Evolutionary conservation across 2,113 vertebrate species (phyloP).

Genomic region (Cryptotis parvus): DNA sequence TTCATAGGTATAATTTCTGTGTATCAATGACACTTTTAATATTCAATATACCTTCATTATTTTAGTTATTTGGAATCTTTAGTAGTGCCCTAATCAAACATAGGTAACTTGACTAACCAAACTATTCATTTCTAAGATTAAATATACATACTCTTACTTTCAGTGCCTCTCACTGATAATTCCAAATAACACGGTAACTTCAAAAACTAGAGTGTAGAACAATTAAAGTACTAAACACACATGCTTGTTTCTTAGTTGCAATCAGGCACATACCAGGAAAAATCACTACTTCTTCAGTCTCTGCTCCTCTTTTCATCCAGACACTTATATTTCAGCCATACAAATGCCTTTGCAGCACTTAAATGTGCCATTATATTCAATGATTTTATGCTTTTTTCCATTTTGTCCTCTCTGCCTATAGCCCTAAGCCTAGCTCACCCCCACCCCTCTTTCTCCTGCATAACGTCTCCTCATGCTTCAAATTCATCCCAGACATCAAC

Average conservation of each 20-base stretch:
- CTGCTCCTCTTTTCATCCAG: not conserved
- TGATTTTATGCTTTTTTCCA: not conserved
- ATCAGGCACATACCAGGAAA: not conserved
- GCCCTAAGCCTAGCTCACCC: not conserved
- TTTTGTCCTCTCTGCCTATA: not conserved
- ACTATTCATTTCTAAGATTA: not conserved
- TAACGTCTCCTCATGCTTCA: not conserved
- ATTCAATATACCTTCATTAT: slow-evolving; percentile 24
- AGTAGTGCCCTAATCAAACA: not conserved
- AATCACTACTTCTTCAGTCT: not conserved
- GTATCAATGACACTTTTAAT: slow-evolving; percentile 19
- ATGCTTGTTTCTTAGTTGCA: not conserved
- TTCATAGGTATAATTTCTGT: not conserved
- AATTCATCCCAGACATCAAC: not conserved
- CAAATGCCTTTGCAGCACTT: not conserved
- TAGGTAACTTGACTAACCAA: not conserved
- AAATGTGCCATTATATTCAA: not conserved
- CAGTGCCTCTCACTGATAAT: not conserved
- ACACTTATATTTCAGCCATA: not conserved
- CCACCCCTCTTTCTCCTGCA: not conserved
- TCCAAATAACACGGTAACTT: not conserved
- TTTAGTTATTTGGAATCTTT: slow-evolving; percentile 34
- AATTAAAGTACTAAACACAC: not conserved
- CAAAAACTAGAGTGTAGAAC: not conserved
- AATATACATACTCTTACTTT: not conserved